Percentiles rank a stretch among this genome's conserved stretches.
phyloP scores from a whole-genome alignment of 2,888 invertebrate species.

The Aplocera efformata region DNA sequence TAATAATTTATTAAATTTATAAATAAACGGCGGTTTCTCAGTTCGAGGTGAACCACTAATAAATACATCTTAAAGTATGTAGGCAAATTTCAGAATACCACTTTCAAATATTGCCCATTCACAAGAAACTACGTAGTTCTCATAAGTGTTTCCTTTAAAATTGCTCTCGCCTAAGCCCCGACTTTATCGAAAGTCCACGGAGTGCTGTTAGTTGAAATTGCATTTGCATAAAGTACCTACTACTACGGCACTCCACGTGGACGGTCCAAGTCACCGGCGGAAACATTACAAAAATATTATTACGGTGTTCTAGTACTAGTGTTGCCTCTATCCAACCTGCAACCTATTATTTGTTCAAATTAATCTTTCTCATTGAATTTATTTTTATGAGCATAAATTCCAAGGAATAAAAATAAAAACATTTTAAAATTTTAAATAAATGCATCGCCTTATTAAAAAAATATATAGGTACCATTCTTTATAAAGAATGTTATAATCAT shows the following conservation, averaged over 20 bases:
- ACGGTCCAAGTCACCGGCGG: conserved; percentile 28
- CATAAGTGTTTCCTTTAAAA: conserved; percentile 9
- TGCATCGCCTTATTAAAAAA: no score
- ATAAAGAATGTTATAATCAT: no score
- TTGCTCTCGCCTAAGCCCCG: conserved; percentile 17
- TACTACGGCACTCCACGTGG: conserved; percentile 20
- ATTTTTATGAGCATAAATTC: no score
- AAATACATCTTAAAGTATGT: no score
- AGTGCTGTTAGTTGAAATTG: conserved; percentile 67
- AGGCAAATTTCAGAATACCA: not conserved
- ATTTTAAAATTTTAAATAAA: no score
- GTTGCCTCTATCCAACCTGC: conserved; percentile 13
- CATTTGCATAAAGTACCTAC: conserved; percentile 66
- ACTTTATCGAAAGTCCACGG: conserved; percentile 30
- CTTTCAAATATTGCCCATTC: conserved; percentile 3
- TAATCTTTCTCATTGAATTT: no score
- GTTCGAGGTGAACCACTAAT: no score
- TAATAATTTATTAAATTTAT: no score
- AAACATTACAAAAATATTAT: conserved; percentile 36
- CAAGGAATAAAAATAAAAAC: no score
- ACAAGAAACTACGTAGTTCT: conserved; percentile 2
- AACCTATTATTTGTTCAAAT: no score
- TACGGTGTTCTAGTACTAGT: conserved; percentile 16
- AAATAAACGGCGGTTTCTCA: no score
- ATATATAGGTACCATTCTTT: no score